Evolutionary conservation across 2,797 vertebrate species (phyloP).

Genomic region (Otolemur crassicaudatus): DNA sequence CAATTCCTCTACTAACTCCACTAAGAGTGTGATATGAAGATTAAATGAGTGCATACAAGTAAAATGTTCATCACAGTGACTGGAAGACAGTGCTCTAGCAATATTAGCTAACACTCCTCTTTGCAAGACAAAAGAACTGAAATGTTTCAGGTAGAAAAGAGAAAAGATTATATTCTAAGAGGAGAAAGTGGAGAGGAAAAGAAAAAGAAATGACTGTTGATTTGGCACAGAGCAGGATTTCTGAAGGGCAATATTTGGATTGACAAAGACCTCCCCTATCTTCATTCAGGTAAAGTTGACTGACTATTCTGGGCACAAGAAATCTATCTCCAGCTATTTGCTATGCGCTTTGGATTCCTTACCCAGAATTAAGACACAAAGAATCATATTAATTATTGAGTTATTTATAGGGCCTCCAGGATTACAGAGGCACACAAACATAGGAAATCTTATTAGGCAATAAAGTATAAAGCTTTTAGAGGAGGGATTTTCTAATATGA

Average conservation of each 20-base stretch:
- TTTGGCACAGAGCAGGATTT: background rate
- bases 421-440: background rate
- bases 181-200: background rate
- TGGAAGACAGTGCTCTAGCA: background rate
- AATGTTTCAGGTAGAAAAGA: background rate
- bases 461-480: background rate
- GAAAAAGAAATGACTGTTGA: background rate
- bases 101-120: background rate
- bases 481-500: background rate
- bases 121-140: background rate
- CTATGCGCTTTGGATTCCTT: background rate
- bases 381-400: background rate
- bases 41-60: background rate
- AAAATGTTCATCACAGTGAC: background rate
- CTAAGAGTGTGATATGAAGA: background rate
- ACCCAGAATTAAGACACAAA: background rate
- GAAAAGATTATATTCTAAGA: background rate
- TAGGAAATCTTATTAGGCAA: background rate
- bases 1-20: too few relatives aligned
- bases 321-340: background rate
- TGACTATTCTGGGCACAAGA: accelerated
- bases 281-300: background rate
- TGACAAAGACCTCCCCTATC: background rate
- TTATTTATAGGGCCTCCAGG: background rate
- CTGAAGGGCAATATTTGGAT: background rate